A percentile compares a stretch with the other conserved stretches of the same genome.
Evolutionary conservation across 2,797 vertebrate genomes (phyloP).

Genomic region (Otolemur crassicaudatus): DNA sequence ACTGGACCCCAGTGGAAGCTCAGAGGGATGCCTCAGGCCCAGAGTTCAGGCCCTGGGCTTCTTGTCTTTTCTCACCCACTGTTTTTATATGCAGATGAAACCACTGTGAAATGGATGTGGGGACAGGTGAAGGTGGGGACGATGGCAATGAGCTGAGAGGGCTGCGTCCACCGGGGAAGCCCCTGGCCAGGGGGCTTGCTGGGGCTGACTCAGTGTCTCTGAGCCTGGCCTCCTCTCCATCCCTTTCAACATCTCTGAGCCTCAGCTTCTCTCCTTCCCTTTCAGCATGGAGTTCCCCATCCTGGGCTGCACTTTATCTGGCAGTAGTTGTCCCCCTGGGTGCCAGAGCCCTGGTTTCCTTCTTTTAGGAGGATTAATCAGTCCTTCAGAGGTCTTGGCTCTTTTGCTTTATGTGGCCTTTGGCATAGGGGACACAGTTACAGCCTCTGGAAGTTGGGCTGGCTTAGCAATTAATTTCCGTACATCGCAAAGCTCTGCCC

Average conservation of each 20-base stretch:
- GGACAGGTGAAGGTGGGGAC: not conserved
- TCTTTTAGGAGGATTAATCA: fast-evolving
- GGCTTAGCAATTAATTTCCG: not conserved
- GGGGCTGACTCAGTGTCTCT: fast-evolving
- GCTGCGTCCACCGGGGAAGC: not conserved
- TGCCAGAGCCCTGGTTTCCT: not conserved
- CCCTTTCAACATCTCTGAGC: not conserved
- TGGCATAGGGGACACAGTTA: not conserved
- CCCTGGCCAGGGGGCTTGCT: not conserved
- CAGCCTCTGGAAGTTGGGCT: not conserved
- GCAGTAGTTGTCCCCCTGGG: not conserved
- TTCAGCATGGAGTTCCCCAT: not conserved
- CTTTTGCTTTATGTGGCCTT: not conserved
- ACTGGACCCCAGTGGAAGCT: not conserved
- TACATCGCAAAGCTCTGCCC: conserved; percentile 80
- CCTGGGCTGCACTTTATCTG: not conserved
- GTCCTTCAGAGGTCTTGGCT: not conserved
- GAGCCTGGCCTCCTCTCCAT: not conserved
- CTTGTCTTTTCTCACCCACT: not conserved
- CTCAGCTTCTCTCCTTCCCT: too few species aligned
- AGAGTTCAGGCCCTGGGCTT: not conserved
- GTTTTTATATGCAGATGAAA: not conserved
- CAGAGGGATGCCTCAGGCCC: not conserved
- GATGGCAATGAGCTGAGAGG: not conserved
- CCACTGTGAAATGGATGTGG: not conserved